These are phyloP conservation scores for Terebella lapidaria DNA, from an alignment of 2,888 invertebrate species.

Conservation along the genomic window DNA sequence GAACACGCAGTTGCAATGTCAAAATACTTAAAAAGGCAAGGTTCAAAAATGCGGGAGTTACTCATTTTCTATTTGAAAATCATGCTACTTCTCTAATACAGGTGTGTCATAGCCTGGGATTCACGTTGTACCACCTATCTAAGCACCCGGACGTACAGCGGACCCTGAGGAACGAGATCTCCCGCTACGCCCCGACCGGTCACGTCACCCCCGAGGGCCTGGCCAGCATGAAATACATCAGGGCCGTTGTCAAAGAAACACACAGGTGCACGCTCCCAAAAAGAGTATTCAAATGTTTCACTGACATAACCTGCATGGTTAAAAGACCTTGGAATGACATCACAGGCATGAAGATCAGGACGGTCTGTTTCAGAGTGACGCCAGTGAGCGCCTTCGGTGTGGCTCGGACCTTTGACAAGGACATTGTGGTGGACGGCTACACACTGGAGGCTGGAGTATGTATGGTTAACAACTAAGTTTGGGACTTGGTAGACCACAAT, in stretches of 20 bases:
- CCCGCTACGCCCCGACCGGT: constrained; percentile 4
- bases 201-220: constrained; percentile 18
- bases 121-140: constrained; percentile 27
- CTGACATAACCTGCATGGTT: too few species aligned
- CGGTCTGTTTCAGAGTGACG: constrained; percentile 19
- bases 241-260: constrained; percentile 26
- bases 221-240: constrained; percentile 22
- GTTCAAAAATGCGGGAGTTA: too few species aligned
- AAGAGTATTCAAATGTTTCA: too few species aligned
- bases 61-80: too few species aligned
- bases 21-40: too few species aligned
- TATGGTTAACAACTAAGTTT: too few species aligned
- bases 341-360: too few species aligned
- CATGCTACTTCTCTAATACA: too few species aligned
- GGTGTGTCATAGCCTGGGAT: constrained; percentile 3
- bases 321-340: too few species aligned
- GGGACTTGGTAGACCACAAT: too few species aligned
- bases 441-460: constrained; percentile 11
- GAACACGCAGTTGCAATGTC: too few species aligned
- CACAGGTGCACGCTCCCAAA: too few species aligned
- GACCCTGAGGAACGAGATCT: constrained; percentile 22
- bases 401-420: constrained; percentile 19
- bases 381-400: constrained; percentile 24
- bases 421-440: constrained; percentile 17
- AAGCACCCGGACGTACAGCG: constrained; percentile 25